phyloP scores from a whole-genome alignment of 2,888 invertebrate genomes.

The Cartodere bifasciata region DNA sequence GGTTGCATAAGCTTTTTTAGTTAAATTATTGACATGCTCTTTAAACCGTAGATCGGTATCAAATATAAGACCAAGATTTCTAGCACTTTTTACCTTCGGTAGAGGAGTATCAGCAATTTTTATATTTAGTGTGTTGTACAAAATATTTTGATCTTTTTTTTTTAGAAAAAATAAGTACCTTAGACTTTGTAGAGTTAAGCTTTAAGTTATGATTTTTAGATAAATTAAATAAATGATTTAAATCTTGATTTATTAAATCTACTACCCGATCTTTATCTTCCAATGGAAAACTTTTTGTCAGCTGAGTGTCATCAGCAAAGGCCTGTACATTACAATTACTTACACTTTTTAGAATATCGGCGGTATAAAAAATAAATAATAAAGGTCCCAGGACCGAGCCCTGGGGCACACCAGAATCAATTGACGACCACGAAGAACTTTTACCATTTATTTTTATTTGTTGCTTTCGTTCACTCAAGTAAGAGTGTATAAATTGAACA shows the following conservation, averaged over 20 bases:
- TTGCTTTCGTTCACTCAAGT: too few relatives aligned
- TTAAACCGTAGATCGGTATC: constrained; percentile 6
- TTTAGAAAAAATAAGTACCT: constrained; percentile 1
- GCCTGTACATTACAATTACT: constrained; percentile 1
- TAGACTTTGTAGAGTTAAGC: constrained; percentile 4
- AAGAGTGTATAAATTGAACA: too few relatives aligned
- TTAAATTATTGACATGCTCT: background rate
- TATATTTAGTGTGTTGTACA: constrained; percentile 5
- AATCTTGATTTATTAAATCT: too few relatives aligned
- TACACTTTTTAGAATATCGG: too few relatives aligned
- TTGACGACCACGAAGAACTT: too few relatives aligned
- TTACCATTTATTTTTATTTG: too few relatives aligned
- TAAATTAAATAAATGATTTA: too few relatives aligned
- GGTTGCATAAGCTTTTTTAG: background rate
- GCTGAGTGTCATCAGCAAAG: background rate
- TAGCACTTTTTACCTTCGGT: constrained; percentile 1
- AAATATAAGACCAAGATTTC: constrained; percentile 8
- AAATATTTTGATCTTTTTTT: constrained; percentile 1
- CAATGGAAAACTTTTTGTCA: background rate
- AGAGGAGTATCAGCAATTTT: constrained; percentile 1
- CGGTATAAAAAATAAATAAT: too few relatives aligned
- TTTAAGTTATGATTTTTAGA: constrained; percentile 3
- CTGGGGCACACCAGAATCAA: too few relatives aligned
- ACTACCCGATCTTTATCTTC: too few relatives aligned
- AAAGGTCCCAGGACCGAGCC: too few relatives aligned